Percentiles rank a stretch among this genome's conserved stretches.
Conservation (phyloP, 2,797 vertebrate species). For the Enteromius radiatus region DNA sequence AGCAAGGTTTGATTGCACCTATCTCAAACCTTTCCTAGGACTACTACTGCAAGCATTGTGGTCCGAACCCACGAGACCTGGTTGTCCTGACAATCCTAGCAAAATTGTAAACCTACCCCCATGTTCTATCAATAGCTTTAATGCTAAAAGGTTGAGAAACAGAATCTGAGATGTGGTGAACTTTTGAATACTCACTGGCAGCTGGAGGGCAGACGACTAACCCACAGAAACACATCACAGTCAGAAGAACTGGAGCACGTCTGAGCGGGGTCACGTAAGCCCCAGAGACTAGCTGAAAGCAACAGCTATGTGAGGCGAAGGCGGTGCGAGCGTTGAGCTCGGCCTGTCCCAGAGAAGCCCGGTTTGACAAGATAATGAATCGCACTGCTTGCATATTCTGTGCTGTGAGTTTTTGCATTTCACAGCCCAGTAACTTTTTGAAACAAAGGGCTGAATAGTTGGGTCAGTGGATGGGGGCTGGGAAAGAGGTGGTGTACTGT, state of each 20-base stretch:
- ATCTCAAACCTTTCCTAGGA: background rate
- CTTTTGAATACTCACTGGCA: conserved; percentile 26
- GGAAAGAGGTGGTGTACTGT: conserved; percentile 37
- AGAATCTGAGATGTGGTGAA: conserved; percentile 19
- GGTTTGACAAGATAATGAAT: conserved; percentile 81
- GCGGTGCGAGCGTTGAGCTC: conserved; percentile 47
- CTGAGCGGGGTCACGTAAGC: conserved; percentile 44
- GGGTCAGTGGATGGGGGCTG: conserved; percentile 39
- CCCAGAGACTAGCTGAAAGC: conserved; percentile 50
- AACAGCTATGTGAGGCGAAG: conserved; percentile 43
- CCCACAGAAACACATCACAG: conserved; percentile 43
- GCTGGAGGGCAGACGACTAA: conserved; percentile 29
- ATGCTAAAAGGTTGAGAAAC: conserved; percentile 32
- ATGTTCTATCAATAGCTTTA: conserved; percentile 58
- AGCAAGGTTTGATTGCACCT: conserved; percentile 6
- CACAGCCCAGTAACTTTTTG: conserved; percentile 75
- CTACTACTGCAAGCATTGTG: background rate
- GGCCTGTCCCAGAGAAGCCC: conserved; percentile 67
- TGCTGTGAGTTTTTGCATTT: conserved; percentile 78
- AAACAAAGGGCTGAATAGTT: conserved; percentile 54
- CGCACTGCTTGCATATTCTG: conserved; percentile 70
- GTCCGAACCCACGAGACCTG: background rate
- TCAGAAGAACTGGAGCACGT: conserved; percentile 45
- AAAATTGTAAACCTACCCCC: conserved; percentile 30
- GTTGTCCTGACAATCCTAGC: conserved; percentile 30